Evolutionary conservation across 2,113 vertebrate species (phyloP).

Genomic region (Daphoenositta chrysoptera): DNA sequence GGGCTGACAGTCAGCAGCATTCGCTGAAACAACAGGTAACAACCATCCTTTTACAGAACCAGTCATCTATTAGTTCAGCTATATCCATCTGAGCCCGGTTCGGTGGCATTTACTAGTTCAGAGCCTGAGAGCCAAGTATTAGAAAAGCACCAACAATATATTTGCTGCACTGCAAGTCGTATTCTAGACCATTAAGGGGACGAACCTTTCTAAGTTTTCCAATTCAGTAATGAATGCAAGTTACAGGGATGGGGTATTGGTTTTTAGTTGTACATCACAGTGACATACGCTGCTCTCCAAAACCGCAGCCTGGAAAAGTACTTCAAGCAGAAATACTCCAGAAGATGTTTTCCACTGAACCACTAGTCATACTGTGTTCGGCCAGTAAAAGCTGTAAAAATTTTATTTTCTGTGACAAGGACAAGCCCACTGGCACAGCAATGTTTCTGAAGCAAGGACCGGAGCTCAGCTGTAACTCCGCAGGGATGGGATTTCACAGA

Average conservation of each 20-base stretch:
- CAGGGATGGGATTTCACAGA: neutral
- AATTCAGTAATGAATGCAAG: rapidly evolving
- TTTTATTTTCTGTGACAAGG: neutral
- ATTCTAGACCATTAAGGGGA: neutral
- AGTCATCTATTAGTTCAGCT: neutral
- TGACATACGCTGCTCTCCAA: neutral
- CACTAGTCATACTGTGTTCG: rapidly evolving
- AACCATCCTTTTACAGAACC: neutral
- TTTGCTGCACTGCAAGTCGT: rapidly evolving
- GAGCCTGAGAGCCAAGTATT: neutral
- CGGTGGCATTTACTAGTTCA: neutral
- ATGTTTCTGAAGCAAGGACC: neutral
- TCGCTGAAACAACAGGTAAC: neutral
- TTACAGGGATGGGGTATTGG: rapidly evolving
- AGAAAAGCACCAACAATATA: neutral
- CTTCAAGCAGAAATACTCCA: neutral
- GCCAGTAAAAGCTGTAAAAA: neutral
- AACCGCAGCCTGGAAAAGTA: neutral
- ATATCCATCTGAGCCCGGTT: neutral
- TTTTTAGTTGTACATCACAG: rapidly evolving
- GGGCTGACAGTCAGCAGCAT: neutral
- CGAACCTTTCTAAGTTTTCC: neutral
- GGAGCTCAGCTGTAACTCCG: neutral
- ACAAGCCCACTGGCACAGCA: neutral
- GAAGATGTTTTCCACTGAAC: neutral